Evolutionary conservation across 2,113 vertebrate species (phyloP).

Genomic region (Aramus guarauna): DNA sequence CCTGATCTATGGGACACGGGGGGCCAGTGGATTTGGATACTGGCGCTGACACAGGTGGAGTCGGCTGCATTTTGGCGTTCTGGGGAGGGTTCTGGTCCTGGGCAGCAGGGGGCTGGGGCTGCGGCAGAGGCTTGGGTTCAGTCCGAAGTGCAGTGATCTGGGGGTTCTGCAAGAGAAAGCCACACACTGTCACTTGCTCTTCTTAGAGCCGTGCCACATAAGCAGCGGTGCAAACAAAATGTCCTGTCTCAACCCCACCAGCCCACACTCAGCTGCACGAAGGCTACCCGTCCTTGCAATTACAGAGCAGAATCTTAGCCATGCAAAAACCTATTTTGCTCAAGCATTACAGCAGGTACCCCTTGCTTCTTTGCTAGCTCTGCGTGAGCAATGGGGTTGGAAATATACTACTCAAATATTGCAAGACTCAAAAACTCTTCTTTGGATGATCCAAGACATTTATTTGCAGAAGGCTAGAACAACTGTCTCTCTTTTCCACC

Average conservation of each 20-base stretch:
- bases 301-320: neutral
- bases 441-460: neutral
- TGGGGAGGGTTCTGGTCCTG: constrained; percentile 92
- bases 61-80: constrained; percentile 88
- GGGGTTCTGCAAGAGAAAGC: constrained; percentile 79
- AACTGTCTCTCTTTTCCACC: neutral
- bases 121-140: constrained; percentile 83
- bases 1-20: constrained; percentile 78
- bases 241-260: neutral
- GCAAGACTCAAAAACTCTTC: neutral
- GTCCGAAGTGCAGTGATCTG: constrained; percentile 85
- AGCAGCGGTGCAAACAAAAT: neutral
- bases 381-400: neutral
- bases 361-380: neutral
- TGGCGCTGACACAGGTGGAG: constrained; percentile 78
- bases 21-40: constrained; percentile 73
- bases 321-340: neutral
- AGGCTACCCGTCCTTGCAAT: neutral
- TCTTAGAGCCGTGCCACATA: neutral
- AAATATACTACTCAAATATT: neutral
- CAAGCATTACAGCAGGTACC: neutral
- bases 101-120: constrained; percentile 76
- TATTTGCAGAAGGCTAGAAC: neutral
- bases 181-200: neutral
- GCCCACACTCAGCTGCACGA: neutral